Evolutionary conservation across 2,113 vertebrate species (phyloP).

Genomic region (Channa maculata): DNA sequence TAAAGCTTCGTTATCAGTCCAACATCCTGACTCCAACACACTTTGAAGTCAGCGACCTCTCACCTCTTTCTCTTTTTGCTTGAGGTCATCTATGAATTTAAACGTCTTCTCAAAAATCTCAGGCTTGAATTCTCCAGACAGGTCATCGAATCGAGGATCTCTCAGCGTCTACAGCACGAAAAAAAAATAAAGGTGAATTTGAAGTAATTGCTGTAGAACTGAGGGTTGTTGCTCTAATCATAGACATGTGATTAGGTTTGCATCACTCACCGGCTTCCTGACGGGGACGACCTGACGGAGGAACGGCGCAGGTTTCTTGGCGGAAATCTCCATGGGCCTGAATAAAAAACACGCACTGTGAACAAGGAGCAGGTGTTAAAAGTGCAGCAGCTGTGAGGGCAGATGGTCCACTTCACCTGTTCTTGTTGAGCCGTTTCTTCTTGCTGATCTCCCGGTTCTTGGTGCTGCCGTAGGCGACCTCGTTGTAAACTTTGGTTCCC

Average conservation of each 20-base stretch:
- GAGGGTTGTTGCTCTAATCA: too few species aligned
- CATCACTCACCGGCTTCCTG: conserved; percentile 83
- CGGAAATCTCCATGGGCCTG: conserved; percentile 92
- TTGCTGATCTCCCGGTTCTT: neutral
- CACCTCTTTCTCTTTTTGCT: conserved; percentile 88
- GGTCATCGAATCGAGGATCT: conserved; percentile 95
- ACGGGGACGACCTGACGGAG: conserved; percentile 86
- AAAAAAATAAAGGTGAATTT: neutral
- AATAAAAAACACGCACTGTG: neutral
- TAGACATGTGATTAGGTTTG: too few species aligned
- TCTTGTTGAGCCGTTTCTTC: conserved; percentile 77
- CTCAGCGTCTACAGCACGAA: conserved; percentile 69
- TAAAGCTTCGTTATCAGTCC: neutral
- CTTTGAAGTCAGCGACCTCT: neutral
- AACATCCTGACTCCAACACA: too few species aligned
- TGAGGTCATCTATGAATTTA: conserved; percentile 87
- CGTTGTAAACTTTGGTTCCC: conserved; percentile 81
- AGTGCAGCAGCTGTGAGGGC: neutral
- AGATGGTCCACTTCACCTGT: conserved; percentile 61
- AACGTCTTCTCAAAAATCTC: conserved; percentile 93
- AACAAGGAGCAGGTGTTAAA: too few species aligned
- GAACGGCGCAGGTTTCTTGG: conserved; percentile 88
- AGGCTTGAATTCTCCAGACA: conserved; percentile 95
- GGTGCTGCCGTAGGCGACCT: conserved; percentile 52
- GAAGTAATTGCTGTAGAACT: fast-evolving